Evolutionary conservation across 1,140 invertebrate species (phyloP).

Genomic region (Drosophila fuyamai): DNA sequence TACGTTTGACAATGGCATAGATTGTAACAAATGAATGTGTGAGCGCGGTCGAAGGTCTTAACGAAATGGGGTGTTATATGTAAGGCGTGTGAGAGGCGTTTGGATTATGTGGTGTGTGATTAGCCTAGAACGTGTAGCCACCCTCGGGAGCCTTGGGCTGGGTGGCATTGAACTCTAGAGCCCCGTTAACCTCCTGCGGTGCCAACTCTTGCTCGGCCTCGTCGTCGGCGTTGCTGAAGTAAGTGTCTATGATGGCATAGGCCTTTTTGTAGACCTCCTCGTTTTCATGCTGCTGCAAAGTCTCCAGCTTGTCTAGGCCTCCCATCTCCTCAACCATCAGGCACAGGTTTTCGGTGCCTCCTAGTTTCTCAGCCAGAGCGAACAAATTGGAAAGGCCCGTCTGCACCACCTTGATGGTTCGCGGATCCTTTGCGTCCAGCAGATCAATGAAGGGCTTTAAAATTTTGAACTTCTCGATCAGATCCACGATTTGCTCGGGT

Average conservation of each 20-base stretch:
- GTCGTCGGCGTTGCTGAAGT: constrained; percentile 88
- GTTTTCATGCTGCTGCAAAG: constrained; percentile 97
- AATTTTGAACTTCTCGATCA: constrained; percentile 92
- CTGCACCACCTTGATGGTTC: constrained; percentile 92
- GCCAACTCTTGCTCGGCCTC: constrained; percentile 81
- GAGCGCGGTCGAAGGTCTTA: constrained; percentile 55
- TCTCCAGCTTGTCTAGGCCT: constrained; percentile 96
- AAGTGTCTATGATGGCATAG: constrained; percentile 92
- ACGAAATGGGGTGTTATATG: constrained; percentile 15
- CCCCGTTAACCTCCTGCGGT: constrained; percentile 80
- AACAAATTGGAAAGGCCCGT: constrained; percentile 95
- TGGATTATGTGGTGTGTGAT: constrained; percentile 7
- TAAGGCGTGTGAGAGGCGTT: constrained; percentile 12
- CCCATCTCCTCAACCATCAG: constrained; percentile 94
- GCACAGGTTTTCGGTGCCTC: constrained; percentile 91
- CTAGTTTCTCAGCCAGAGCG: constrained; percentile 88
- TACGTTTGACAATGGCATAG: constrained; percentile 18
- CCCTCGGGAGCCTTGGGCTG: constrained; percentile 77
- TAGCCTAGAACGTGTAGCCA: constrained; percentile 75
- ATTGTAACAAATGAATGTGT: constrained; percentile 26
- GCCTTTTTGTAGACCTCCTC: constrained; percentile 96
- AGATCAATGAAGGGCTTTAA: constrained; percentile 94
- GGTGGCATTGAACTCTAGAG: constrained; percentile 74
- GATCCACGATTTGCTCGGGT: constrained; percentile 91
- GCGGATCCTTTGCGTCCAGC: constrained; percentile 92